Evolutionary conservation across 1,140 invertebrate species (phyloP), one percentile per base, ranked within the genome.

Genomic region (Apis florea): DNA sequence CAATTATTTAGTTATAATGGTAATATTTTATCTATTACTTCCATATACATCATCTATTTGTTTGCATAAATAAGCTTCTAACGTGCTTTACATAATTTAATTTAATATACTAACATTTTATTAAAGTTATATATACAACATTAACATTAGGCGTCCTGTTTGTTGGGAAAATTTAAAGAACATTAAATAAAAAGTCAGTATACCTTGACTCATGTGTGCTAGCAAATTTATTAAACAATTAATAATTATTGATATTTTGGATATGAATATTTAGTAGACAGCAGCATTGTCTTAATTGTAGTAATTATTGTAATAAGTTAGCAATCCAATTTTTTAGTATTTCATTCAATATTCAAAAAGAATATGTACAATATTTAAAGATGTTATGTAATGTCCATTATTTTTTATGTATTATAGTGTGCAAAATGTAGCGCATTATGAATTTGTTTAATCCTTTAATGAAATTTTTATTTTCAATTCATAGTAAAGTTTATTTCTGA

Each of bases 1-100:
- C n/a, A 40, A 47, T 31, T n/a, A 24, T 64, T 12, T 24, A 47
- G 6, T 54, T 49, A 13, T 26, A 17, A 67, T 8, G 49, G 54
- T 49, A 64, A 53, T 13, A 6, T 75, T 71, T 71, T 31, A 54
- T 64, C 58, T 59, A 54, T 72, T 71, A 79, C 31, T 82, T 76
- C 83, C 85, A 87, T 83, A 61, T 84, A 75, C 82, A 75, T 61
- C 71, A 11, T 83, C 0, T 56, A 59, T 73, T 73, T 83, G 82
- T 80, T 87, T 76, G 85, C 85, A 87, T 84, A 87, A 84, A 75
- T 51, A 67, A 66, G 85, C 85, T 88, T 87, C 51, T 81, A 66
- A 82, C 75, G 75, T 63, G 85, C 86, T 87, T 87, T 13, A 79
- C 53, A 78, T 70, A 87, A 68, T 84, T 79, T 87, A 79, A 78